Base-by-base conservation (phyloP, 2,888 invertebrate species). In the Antitype chi region DNA sequence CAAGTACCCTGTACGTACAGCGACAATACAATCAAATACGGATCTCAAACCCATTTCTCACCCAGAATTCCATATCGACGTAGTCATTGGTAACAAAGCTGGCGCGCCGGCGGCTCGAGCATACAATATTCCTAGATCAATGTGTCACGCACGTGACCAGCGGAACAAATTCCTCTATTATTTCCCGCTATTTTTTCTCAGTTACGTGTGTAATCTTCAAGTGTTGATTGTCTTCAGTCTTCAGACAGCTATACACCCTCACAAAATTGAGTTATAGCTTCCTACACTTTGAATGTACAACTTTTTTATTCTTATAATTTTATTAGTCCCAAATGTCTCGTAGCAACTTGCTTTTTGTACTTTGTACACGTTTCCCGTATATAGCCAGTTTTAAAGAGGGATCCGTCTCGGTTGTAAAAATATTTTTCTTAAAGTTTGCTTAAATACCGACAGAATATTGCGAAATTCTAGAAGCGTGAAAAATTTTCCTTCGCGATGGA, bases 201-300 rank as follows among this genome's bases (percentile, higher is more conserved):
- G 89, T 92, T 92, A 93, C 93, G 92, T 91, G 92, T 91, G 92
- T 93, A 92, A 93, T 93, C 91, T 91, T 76, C 86, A 76, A 87
- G 85, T 85, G 90, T 80, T 90, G 91, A 92, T 93, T 91, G 91
- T 92, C 90, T 90, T 75, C 68, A 78, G 70, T 84, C 52, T 69
- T 63, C 66, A 60, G 63, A 89, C 87, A 85, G 81, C 79, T 63
- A 73, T 43, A 70, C 77, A 59, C 49, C 69, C 57, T 57, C 52
- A 57, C 74, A 55, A 67, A 69, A 88, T 80, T 82, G 78, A 84
- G 85, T 75, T 70, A 84, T 70, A 74, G 55, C 47, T 43, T 20
- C 47, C 62, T 62, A 72, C 71, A 78, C 63, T 75, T 82, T 66
- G 72, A 89, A 87, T 82, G 66, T 73, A 76, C 76, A 81, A 85